Evolutionary conservation across 2,888 invertebrate species (phyloP).

Genomic region (Trileptium ribeirensis): DNA sequence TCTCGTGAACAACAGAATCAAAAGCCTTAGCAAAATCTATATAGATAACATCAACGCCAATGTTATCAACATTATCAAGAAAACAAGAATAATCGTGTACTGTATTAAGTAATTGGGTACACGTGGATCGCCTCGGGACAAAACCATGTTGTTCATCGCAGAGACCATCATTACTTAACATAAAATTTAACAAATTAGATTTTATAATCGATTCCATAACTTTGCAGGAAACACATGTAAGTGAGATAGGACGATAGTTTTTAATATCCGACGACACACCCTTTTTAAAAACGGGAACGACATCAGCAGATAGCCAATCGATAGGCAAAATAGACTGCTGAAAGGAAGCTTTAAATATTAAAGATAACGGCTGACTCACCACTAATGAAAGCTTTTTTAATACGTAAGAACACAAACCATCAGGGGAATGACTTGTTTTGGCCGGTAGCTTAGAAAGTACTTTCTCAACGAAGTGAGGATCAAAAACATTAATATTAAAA

Average conservation of each 20-base stretch:
- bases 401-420: no score
- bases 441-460: background rate
- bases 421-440: background rate
- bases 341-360: no score
- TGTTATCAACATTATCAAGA: background rate
- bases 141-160: background rate
- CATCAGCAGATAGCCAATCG: background rate
- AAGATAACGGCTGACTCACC: no score
- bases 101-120: background rate
- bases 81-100: background rate
- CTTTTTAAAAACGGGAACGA: background rate
- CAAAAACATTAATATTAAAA: background rate
- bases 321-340: no score
- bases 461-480: background rate
- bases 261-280: background rate
- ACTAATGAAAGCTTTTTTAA: no score
- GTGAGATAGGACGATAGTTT: background rate
- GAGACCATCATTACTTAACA: background rate
- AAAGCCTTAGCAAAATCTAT: background rate
- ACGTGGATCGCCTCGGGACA: background rate
- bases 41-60: background rate
- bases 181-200: background rate
- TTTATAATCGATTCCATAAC: background rate
- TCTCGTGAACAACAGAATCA: background rate
- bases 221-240: background rate